Evolutionary conservation across 2,888 invertebrate species (phyloP), one percentile per base, ranked within the genome.

Genomic region (Glaucopsyche alexis): DNA sequence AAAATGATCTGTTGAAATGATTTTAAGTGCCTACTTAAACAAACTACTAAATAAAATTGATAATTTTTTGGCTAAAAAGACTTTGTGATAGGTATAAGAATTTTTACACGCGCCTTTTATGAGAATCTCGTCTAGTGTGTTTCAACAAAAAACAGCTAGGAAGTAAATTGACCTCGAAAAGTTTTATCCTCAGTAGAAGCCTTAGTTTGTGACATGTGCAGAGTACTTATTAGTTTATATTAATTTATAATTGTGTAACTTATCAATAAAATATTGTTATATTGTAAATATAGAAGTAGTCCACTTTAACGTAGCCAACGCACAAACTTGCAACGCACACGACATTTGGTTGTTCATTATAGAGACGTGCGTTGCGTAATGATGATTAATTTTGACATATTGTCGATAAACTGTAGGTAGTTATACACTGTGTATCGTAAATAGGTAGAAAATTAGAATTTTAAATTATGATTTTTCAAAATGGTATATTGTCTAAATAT

Each of bases 181-280:
- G 74, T 73, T 70, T 74, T 82, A 84, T 87, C 89, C 89, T 89
- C 90, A 86, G 81, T 81, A 83, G 82, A 81, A 82, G 80, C 78
- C 84, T 82, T 83, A 86, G 82, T 80, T 87, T 89, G 87, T 91
- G 88, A 89, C 87, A 86, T 85, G 91, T 91, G 92, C 92, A 92
- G 90, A 91, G 93, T 93, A 93, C 93, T 93, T 93, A 93, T 87
- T 93, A 93, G 93, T 85, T 85, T 88, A 88, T 91, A 91, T 89
- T 93, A 91, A 92, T 92, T 92, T 92, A 93, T 92, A 87, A 84
- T 84, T 87, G 86, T 82, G 81, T 90, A 89, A 88, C 81, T 84
- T 87, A 86, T 87, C 79, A 79, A 11, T 67, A 67, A 45, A 19
- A 47, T 45, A 47, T 45, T 2, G 47, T 67, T 88, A 87, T 84